A percentile compares a stretch with the other conserved stretches of the same genome.
Evolutionary conservation across 2,113 vertebrate genomes (phyloP).

Genomic region (Aleadryas rufinucha): DNA sequence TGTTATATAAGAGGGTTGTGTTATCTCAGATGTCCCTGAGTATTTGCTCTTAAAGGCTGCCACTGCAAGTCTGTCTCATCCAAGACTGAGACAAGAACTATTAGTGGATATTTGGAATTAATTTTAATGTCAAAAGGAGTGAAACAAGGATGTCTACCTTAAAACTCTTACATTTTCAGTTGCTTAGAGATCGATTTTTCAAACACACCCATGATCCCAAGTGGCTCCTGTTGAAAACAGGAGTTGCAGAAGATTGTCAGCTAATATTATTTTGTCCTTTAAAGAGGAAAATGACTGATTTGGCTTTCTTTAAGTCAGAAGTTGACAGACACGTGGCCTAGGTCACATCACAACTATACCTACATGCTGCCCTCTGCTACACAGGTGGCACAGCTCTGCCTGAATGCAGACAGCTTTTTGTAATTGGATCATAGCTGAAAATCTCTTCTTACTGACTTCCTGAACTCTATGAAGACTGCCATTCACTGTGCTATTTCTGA

Average conservation of each 20-base stretch:
- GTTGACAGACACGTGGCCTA: background rate
- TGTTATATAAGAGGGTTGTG: background rate
- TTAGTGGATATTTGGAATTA: background rate
- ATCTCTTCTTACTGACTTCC: slow-evolving; percentile 6
- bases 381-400: background rate
- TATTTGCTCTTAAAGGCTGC: background rate
- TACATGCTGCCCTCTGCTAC: background rate
- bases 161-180: background rate
- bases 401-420: slow-evolving; percentile 24
- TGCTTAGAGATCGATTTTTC: background rate
- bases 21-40: background rate
- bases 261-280: background rate
- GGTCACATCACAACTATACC: background rate
- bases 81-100: background rate
- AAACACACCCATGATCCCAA: background rate
- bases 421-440: slow-evolving; percentile 18
- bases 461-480: background rate
- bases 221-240: background rate
- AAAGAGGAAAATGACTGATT: background rate
- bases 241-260: background rate
- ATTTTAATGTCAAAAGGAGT: background rate
- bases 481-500: background rate
- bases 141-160: background rate
- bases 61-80: background rate
- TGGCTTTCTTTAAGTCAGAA: background rate